phyloP scores from a whole-genome alignment of 1,140 invertebrate genomes.

The Tribolium madens region DNA sequence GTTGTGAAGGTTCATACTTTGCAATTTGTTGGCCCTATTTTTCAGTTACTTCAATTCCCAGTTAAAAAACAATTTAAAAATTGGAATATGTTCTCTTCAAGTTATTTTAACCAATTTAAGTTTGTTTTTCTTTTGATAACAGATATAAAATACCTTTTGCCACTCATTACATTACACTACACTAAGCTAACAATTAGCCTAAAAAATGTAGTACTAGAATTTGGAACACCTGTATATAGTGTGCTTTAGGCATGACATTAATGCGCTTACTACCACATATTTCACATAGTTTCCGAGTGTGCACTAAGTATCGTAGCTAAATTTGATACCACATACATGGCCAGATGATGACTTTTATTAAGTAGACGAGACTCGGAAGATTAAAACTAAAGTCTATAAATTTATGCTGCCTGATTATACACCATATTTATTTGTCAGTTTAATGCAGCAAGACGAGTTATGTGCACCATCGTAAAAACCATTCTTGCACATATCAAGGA shows the following conservation, averaged over 20 bases:
- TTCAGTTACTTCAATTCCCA: too few relatives aligned
- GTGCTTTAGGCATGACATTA: constrained; percentile 20
- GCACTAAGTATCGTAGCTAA: constrained; percentile 27
- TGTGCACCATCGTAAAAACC: constrained; percentile 28
- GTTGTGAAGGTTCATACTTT: too few relatives aligned
- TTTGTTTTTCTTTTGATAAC: too few relatives aligned
- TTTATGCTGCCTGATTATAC: constrained; percentile 24
- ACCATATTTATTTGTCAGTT: constrained; percentile 27
- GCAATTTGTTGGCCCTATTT: too few relatives aligned
- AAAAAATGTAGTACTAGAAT: too few relatives aligned
- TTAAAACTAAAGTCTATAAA: constrained; percentile 33
- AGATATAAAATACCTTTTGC: too few relatives aligned
- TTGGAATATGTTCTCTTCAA: too few relatives aligned
- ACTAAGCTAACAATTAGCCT: too few relatives aligned
- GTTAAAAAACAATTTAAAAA: too few relatives aligned
- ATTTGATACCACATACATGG: constrained; percentile 13
- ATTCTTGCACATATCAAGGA: constrained; percentile 6
- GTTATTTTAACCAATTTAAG: too few relatives aligned
- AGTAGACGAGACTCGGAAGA: constrained; percentile 15
- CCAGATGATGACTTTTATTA: constrained; percentile 30
- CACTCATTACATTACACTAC: too few relatives aligned
- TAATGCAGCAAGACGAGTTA: constrained; percentile 29
- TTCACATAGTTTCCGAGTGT: constrained; percentile 21
- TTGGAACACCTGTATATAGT: background rate
- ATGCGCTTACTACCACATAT: background rate